Evolutionary conservation across 2,888 invertebrate genomes (phyloP).

Genomic region (Melipona bicolor): DNA sequence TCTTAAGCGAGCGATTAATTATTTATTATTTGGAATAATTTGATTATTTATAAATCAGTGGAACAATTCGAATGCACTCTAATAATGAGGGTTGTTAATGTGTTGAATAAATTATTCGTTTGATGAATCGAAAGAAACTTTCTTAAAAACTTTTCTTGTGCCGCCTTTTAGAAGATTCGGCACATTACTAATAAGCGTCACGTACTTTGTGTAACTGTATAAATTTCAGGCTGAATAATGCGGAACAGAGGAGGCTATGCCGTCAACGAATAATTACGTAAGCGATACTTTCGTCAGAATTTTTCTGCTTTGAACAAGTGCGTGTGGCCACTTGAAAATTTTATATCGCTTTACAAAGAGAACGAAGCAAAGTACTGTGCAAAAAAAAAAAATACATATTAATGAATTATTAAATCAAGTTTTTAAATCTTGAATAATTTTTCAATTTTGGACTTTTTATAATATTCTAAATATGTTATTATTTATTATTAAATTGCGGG

Average conservation of each 20-base stretch:
- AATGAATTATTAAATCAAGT: background rate
- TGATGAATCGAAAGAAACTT: constrained; percentile 46
- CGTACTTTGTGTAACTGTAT: constrained; percentile 56
- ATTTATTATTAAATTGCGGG: no score
- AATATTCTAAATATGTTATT: no score
- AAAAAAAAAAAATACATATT: background rate
- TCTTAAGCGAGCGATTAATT: background rate
- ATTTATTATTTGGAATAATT: background rate
- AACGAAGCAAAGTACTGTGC: background rate
- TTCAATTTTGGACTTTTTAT: no score
- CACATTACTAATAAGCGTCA: constrained; percentile 53
- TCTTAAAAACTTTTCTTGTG: constrained; percentile 33
- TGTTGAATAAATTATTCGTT: constrained; percentile 29
- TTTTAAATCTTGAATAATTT: no score
- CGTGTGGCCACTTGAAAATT: constrained; percentile 20
- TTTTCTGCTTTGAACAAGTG: constrained; percentile 7
- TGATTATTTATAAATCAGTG: background rate
- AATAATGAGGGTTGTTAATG: background rate
- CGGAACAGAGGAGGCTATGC: constrained; percentile 47
- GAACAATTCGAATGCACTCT: background rate
- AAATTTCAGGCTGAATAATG: constrained; percentile 49
- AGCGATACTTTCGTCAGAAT: constrained; percentile 38
- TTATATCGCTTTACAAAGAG: background rate
- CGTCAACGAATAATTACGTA: constrained; percentile 33
- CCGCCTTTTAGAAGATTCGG: constrained; percentile 30